These are phyloP conservation scores for Molossus alvarezi DNA, from an alignment of 2,797 vertebrate species.

Conservation along the genomic window DNA sequence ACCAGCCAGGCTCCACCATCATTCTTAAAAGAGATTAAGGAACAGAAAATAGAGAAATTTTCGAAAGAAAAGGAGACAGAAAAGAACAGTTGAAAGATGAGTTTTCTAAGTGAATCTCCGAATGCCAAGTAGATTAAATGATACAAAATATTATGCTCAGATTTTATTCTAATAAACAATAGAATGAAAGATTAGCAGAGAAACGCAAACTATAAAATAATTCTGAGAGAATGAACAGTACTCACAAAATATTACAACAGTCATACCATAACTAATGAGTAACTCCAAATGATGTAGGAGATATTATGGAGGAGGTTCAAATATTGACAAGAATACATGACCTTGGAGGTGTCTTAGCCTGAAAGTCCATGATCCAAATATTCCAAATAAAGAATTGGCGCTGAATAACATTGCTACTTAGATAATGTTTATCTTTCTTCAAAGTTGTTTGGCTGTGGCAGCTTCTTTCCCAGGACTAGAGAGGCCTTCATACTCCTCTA, in stretches of 20 bases:
- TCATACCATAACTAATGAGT: conserved; percentile 23
- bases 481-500: background rate
- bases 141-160: background rate
- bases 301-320: background rate
- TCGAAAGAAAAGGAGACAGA: background rate
- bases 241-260: conserved; percentile 14
- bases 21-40: background rate
- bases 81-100: background rate
- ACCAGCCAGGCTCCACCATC: background rate
- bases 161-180: conserved; percentile 16
- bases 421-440: background rate
- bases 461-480: background rate
- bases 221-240: background rate
- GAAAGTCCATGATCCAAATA: background rate
- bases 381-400: background rate
- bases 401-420: background rate
- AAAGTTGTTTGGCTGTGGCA: background rate
- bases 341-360: background rate
- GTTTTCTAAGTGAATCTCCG: background rate
- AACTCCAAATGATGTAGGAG: background rate
- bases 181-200: background rate
- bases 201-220: background rate
- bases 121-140: background rate
- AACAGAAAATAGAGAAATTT: conserved; percentile 24
- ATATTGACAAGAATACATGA: background rate